Evolutionary conservation across 2,888 invertebrate genomes (phyloP).

Genomic region (Apamea crenata): DNA sequence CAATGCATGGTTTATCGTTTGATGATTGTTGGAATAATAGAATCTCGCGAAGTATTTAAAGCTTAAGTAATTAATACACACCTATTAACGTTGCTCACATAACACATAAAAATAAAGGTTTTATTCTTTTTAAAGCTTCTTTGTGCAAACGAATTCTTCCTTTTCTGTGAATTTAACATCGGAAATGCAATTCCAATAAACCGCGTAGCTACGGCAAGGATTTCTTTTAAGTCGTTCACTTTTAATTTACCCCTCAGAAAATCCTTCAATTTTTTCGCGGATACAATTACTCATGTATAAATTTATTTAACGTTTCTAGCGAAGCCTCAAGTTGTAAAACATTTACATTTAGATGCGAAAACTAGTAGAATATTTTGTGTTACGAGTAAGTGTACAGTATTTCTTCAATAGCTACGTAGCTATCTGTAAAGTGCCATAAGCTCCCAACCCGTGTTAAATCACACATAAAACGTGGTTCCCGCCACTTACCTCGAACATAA

Average conservation of each 20-base stretch:
- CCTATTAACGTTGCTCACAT: neutral
- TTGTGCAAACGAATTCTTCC: neutral
- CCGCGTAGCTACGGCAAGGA: neutral
- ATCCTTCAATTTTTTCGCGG: neutral
- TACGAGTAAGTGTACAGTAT: conserved; percentile 6
- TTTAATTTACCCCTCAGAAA: conserved; percentile 33
- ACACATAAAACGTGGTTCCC: conserved; percentile 57
- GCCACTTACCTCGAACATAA: conserved; percentile 53
- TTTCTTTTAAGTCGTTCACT: conserved; percentile 4
- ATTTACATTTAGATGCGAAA: conserved; percentile 26
- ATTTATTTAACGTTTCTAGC: conserved; percentile 11
- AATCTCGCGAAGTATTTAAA: conserved; percentile 18
- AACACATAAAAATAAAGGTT: neutral
- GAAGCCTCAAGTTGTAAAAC: conserved; percentile 13
- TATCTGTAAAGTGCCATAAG: conserved; percentile 55
- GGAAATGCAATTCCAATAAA: conserved; percentile 34
- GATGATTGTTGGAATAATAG: conserved; percentile 24
- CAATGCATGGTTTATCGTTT: conserved; percentile 38
- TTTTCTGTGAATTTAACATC: conserved; percentile 10
- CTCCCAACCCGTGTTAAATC: conserved; percentile 60
- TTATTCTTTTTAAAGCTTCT: neutral
- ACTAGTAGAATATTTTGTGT: conserved; percentile 20
- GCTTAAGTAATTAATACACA: neutral
- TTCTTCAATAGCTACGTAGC: conserved; percentile 20
- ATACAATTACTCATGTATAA: conserved; percentile 1